phyloP scores from a whole-genome alignment of 2,113 vertebrate genomes.

The Uria aalge region DNA sequence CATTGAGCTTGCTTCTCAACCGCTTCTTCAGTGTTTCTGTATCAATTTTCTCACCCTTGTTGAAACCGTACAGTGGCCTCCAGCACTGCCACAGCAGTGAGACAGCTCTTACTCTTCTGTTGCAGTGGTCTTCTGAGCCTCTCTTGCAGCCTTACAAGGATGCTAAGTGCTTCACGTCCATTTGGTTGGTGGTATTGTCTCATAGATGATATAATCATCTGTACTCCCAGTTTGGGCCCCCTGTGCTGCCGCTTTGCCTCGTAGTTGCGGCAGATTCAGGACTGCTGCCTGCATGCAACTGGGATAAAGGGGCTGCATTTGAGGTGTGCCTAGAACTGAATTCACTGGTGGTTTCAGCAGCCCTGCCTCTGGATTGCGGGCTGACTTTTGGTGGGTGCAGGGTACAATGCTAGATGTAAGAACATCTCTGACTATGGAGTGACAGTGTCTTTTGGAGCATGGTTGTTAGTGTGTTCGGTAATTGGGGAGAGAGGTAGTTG shows the following conservation, averaged over 20 bases:
- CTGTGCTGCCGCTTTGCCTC: background rate
- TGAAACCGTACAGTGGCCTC: background rate
- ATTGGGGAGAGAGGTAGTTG: background rate
- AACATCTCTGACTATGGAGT: background rate
- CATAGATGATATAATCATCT: background rate
- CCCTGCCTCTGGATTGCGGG: fast-evolving
- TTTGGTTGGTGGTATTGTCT: background rate
- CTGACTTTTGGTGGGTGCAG: background rate
- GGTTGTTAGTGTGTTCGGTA: background rate
- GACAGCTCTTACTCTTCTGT: background rate
- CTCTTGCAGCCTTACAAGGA: background rate
- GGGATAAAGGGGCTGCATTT: background rate
- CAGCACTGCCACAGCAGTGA: background rate
- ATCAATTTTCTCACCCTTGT: background rate
- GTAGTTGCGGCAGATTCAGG: background rate
- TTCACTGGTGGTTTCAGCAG: background rate
- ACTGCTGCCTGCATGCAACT: background rate
- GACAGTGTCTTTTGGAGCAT: background rate
- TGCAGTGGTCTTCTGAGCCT: background rate
- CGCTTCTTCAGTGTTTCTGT: background rate
- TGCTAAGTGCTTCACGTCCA: fast-evolving
- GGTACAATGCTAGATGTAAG: too few relatives aligned
- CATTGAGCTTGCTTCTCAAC: background rate
- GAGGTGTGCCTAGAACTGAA: background rate
- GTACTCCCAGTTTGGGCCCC: background rate